Percentiles rank a stretch among this genome's conserved stretches.
These are phyloP conservation scores for Ibidorhyncha struthersii DNA, from an alignment of 2,113 vertebrate species.

Conservation along the genomic window DNA sequence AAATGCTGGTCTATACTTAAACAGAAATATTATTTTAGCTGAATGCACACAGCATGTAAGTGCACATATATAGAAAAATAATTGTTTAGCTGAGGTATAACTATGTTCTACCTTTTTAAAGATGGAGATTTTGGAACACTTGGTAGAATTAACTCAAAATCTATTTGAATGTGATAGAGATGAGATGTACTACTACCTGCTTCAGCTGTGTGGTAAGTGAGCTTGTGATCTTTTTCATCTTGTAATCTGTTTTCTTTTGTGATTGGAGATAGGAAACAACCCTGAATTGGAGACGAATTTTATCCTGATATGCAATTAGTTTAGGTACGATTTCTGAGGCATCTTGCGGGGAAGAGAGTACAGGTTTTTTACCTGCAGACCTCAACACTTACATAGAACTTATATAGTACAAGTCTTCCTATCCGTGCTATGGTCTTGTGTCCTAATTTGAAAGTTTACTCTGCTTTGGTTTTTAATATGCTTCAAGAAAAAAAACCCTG, in stretches of 20 bases:
- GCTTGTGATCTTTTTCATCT: not conserved
- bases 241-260: not conserved
- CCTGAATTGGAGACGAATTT: not conserved
- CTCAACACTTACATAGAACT: not conserved
- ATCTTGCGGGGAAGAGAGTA: not conserved
- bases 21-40: conserved; percentile 2
- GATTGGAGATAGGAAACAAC: not conserved
- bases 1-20: not conserved
- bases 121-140: conserved; percentile 86
- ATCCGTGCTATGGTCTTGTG: not conserved
- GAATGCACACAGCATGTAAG: not conserved
- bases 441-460: not conserved
- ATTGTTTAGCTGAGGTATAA: not conserved
- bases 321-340: not conserved
- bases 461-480: not conserved
- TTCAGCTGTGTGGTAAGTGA: conserved; percentile 87
- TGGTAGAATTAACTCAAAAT: conserved; percentile 88
- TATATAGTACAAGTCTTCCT: not conserved
- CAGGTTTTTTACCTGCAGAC: not conserved
- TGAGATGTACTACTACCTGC: conserved; percentile 87
- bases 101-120: conserved; percentile 53
- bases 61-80: not conserved
- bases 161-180: conserved; percentile 95
- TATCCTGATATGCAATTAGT: not conserved
- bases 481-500: not conserved